Evolutionary conservation across 2,888 invertebrate species (phyloP).

Genomic region (Aelia acuminata): DNA sequence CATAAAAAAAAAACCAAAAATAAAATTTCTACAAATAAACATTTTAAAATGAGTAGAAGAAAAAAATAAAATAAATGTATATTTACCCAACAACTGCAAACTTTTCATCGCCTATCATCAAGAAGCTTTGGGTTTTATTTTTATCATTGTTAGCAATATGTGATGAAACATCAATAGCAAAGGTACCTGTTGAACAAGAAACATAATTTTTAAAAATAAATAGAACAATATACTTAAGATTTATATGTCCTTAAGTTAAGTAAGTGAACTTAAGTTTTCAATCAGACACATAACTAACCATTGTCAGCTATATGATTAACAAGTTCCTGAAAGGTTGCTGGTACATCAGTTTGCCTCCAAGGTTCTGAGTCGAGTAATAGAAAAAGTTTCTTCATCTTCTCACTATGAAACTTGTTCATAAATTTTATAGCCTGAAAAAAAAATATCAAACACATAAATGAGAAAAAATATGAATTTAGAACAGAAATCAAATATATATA

Average conservation of each 20-base stretch:
- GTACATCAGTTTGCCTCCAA: constrained; percentile 95
- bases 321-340: constrained; percentile 88
- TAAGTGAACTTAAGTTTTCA: neutral
- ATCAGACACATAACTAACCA: constrained; percentile 67
- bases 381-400: constrained; percentile 87
- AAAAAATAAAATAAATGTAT: neutral
- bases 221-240: neutral
- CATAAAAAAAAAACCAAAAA: neutral
- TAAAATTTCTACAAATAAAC: neutral
- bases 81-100: constrained; percentile 79
- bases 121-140: constrained; percentile 66
- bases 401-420: constrained; percentile 91
- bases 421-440: constrained; percentile 83
- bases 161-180: constrained; percentile 65
- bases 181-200: constrained; percentile 65
- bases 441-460: too few species aligned
- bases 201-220: neutral
- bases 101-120: constrained; percentile 79
- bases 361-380: constrained; percentile 89
- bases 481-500: too few species aligned
- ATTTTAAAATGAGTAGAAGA: neutral
- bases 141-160: constrained; percentile 63
- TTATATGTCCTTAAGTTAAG: too few species aligned
- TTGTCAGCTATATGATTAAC: constrained; percentile 78
- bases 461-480: too few species aligned